These are phyloP conservation scores for Halcyon leucocephala DNA, from an alignment of 2,797 vertebrate genomes.

Conservation along the genomic window DNA sequence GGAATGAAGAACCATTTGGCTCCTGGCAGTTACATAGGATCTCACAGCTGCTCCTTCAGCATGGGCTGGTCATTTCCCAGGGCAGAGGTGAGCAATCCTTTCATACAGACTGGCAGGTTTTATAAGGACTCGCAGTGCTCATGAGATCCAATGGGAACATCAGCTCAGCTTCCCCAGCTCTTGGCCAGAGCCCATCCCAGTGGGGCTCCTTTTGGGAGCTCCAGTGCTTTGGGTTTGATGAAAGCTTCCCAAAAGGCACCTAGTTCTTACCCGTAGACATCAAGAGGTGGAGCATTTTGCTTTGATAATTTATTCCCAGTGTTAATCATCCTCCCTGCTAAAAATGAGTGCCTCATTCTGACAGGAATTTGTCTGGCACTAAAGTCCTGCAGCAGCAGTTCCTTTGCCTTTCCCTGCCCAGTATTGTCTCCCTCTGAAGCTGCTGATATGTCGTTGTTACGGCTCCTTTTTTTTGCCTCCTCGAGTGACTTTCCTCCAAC, in stretches of 20 bases:
- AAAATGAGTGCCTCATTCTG: not conserved
- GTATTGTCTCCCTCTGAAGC: not conserved
- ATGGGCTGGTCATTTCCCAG: not conserved
- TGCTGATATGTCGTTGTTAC: not conserved
- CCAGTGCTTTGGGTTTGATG: not conserved
- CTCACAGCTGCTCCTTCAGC: not conserved
- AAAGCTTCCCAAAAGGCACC: not conserved
- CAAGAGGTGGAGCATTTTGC: not conserved
- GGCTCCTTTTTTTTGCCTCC: not conserved
- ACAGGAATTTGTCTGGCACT: not conserved
- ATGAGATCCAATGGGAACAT: rapidly evolving
- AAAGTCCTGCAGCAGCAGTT: not conserved
- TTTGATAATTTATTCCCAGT: not conserved
- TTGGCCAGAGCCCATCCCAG: not conserved
- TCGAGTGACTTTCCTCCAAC: not conserved
- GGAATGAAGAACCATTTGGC: not conserved
- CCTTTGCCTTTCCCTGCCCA: not conserved
- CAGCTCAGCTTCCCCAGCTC: rapidly evolving
- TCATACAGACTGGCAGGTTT: not conserved
- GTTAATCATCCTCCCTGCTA: constrained; percentile 4
- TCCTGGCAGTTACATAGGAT: not conserved
- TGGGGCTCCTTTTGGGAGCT: not conserved
- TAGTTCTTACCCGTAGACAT: not conserved
- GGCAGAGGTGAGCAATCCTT: not conserved
- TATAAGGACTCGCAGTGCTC: not conserved